These are phyloP conservation scores for Papilio demoleus DNA, from an alignment of 2,888 invertebrate genomes.

Conservation along the genomic window DNA sequence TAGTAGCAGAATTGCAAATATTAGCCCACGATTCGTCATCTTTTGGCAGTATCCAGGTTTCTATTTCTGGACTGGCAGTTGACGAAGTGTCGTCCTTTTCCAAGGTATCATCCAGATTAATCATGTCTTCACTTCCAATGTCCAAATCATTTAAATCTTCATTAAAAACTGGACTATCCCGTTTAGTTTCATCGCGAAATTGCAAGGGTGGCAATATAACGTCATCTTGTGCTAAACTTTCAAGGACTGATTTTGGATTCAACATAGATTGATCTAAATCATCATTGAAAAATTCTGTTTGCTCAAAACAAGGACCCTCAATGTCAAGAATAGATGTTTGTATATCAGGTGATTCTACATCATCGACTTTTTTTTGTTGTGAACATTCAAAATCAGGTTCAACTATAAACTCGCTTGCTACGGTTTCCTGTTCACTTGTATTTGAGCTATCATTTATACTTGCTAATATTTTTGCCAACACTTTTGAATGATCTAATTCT, in stretches of 20 bases:
- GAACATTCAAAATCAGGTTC: conserved; percentile 1
- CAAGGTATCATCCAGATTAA: not conserved
- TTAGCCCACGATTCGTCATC: conserved; percentile 46
- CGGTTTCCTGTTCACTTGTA: not conserved
- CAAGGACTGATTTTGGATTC: conserved; percentile 68
- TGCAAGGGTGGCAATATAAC: conserved; percentile 67
- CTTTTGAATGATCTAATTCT: conserved; percentile 1
- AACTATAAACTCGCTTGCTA: not conserved
- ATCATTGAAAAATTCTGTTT: conserved; percentile 26
- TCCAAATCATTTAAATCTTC: not conserved
- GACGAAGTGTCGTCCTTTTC: not conserved
- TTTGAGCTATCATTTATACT: not conserved
- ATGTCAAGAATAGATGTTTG: not conserved
- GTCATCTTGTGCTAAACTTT: conserved; percentile 53
- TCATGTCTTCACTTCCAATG: not conserved
- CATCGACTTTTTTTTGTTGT: not conserved
- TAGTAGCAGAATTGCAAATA: conserved; percentile 49
- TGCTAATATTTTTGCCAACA: conserved; percentile 9
- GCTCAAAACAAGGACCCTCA: conserved; percentile 4
- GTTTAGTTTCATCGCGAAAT: conserved; percentile 56
- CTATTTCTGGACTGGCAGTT: conserved; percentile 51
- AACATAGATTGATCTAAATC: conserved; percentile 64
- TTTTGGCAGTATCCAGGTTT: conserved; percentile 62
- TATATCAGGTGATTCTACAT: not conserved
- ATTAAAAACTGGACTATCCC: conserved; percentile 11